These are phyloP conservation scores for Drosophila engyochracea DNA, from an alignment of 2,888 invertebrate species.

Conservation along the genomic window DNA sequence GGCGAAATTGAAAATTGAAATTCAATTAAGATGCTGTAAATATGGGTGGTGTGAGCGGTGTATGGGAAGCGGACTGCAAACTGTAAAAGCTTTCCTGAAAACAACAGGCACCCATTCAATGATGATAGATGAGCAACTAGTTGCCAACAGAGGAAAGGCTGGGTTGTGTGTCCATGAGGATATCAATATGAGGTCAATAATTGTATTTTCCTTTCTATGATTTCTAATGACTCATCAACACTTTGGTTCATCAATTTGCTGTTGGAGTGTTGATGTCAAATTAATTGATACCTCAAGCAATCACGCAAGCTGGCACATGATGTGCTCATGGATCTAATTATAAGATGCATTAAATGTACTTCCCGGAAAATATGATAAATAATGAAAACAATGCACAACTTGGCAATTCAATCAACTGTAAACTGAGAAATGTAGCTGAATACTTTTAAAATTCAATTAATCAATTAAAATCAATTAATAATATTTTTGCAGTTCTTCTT, in stretches of 20 bases:
- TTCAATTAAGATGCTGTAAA: constrained; percentile 81
- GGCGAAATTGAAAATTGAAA: constrained; percentile 81
- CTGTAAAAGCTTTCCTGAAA: constrained; percentile 52
- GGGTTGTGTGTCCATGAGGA: constrained; percentile 1
- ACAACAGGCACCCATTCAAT: constrained; percentile 27
- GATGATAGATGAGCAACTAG: constrained; percentile 48
- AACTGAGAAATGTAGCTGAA: background rate
- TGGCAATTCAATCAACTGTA: constrained; percentile 1
- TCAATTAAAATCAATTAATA: background rate
- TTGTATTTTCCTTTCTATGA: constrained; percentile 21
- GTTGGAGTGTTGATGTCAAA: constrained; percentile 54
- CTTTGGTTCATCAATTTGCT: constrained; percentile 47
- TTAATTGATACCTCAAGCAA: constrained; percentile 64
- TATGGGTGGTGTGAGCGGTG: constrained; percentile 42
- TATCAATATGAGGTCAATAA: constrained; percentile 19
- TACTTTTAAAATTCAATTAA: background rate
- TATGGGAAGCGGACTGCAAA: constrained; percentile 16
- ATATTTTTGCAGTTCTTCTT: background rate
- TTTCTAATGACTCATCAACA: constrained; percentile 62
- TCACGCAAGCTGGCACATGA: constrained; percentile 40
- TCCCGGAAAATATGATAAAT: constrained; percentile 1
- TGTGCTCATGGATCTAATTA: constrained; percentile 30
- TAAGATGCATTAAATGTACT: constrained; percentile 21
- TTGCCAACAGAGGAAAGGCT: background rate
- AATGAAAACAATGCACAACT: constrained; percentile 1